These are phyloP conservation scores for Apotomis capreana DNA, from an alignment of 2,888 invertebrate genomes.

Conservation along the genomic window DNA sequence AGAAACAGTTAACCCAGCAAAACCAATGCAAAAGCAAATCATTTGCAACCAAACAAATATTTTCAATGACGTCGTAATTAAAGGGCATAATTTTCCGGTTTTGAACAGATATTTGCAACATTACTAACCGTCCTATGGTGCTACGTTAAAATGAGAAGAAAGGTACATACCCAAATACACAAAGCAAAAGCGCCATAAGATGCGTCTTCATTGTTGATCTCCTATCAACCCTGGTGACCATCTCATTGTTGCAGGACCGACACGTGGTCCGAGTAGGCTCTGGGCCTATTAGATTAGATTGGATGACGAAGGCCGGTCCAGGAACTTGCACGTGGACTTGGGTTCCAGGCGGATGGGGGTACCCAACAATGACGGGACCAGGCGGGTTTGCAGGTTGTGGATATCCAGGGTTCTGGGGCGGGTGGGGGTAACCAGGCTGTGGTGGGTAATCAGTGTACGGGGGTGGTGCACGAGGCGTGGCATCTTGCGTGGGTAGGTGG, in stretches of 20 bases:
- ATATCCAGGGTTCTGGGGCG: conserved; percentile 20
- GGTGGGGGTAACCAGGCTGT: conserved; percentile 29
- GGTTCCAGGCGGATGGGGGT: conserved; percentile 21
- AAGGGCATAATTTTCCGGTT: too few species aligned
- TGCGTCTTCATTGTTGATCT: conserved; percentile 79
- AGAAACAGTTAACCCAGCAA: too few species aligned
- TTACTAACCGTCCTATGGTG: too few species aligned
- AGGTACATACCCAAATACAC: conserved; percentile 65
- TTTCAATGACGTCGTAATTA: too few species aligned
- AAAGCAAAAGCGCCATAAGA: conserved; percentile 78
- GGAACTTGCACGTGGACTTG: conserved; percentile 40
- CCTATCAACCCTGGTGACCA: conserved; percentile 69
- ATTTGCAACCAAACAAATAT: too few species aligned
- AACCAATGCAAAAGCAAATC: too few species aligned
- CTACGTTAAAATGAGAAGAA: too few species aligned
- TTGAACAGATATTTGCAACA: too few species aligned
- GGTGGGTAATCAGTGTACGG: conserved; percentile 48
- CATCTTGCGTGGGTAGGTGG: conserved; percentile 16
- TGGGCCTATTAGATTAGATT: conserved; percentile 54
- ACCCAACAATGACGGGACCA: not conserved
- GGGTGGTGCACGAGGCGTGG: conserved; percentile 49
- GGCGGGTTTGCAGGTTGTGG: conserved; percentile 3
- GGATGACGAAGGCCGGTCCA: conserved; percentile 46
- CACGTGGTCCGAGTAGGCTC: conserved; percentile 61
- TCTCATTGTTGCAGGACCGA: conserved; percentile 71